Percentiles rank a stretch among this genome's conserved stretches.
Evolutionary conservation across 2,888 invertebrate genomes (phyloP).

Genomic region (Drosophila lacicola): DNA sequence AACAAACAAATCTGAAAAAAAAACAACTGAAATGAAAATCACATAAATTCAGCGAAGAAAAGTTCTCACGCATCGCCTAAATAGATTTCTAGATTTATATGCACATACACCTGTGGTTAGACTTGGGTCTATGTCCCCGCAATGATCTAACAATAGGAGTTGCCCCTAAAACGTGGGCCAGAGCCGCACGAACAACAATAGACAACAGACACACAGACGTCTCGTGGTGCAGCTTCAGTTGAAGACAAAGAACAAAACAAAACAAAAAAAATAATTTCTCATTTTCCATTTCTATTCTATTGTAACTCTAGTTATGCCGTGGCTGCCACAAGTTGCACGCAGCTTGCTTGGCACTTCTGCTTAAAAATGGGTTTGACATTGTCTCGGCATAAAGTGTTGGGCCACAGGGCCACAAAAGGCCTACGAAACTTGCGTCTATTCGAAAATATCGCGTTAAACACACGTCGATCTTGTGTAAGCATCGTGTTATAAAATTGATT

Average conservation of each 20-base stretch:
- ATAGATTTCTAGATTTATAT: conserved; percentile 42
- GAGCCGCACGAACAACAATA: conserved; percentile 48
- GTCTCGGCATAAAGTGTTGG: conserved; percentile 70
- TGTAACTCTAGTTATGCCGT: conserved; percentile 24
- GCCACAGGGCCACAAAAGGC: conserved; percentile 43
- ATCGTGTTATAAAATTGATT: conserved; percentile 73
- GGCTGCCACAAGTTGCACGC: conserved; percentile 19
- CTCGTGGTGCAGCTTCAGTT: conserved; percentile 62
- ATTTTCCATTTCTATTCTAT: conserved; percentile 64
- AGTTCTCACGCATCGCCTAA: conserved; percentile 71
- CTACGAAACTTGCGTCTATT: conserved; percentile 13
- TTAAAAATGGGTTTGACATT: conserved; percentile 76
- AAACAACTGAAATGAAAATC: conserved; percentile 34
- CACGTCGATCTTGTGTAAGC: conserved; percentile 72
- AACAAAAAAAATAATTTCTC: conserved; percentile 58
- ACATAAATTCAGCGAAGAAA: conserved; percentile 59
- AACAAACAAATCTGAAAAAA: conserved; percentile 31
- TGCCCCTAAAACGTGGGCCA: conserved; percentile 66
- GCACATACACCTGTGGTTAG: conserved; percentile 68
- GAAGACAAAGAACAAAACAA: conserved; percentile 48
- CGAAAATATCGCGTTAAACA: conserved; percentile 66
- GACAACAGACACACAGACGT: conserved; percentile 57
- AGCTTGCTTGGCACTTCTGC: conserved; percentile 51
- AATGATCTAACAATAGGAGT: conserved; percentile 56
- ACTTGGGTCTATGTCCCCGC: conserved; percentile 41